A percentile compares a stretch with the other conserved stretches of the same genome.
These are phyloP conservation scores for Aromia moschata DNA, from an alignment of 2,888 invertebrate genomes.

Conservation along the genomic window DNA sequence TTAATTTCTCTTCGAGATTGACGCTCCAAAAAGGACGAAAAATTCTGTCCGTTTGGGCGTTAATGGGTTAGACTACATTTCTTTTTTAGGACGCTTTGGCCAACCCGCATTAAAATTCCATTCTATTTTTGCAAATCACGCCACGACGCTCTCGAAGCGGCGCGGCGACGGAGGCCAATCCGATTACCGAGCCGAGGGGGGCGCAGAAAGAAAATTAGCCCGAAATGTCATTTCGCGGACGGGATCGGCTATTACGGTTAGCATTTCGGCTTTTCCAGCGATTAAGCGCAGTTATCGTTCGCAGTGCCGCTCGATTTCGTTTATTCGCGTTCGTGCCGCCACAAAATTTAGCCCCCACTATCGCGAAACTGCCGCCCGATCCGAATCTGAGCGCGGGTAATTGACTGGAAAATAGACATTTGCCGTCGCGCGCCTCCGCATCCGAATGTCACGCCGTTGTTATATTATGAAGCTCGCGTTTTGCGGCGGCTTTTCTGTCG, in stretches of 20 bases:
- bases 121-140: too few relatives aligned
- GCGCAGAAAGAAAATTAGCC: slow-evolving; percentile 4
- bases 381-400: slow-evolving; percentile 9
- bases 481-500: not conserved
- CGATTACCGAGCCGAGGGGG: not conserved
- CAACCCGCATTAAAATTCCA: too few relatives aligned
- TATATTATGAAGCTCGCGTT: not conserved
- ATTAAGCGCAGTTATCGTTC: slow-evolving; percentile 9
- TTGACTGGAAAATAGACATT: slow-evolving; percentile 21
- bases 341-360: slow-evolving; percentile 9
- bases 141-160: too few relatives aligned
- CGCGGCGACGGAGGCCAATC: too few relatives aligned
- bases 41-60: too few relatives aligned
- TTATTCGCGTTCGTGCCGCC: slow-evolving; percentile 4
- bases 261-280: slow-evolving; percentile 4
- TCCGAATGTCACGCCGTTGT: not conserved
- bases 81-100: too few relatives aligned
- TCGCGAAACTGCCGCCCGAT: not conserved
- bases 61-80: too few relatives aligned
- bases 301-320: slow-evolving; percentile 13
- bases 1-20: too few relatives aligned
- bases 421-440: slow-evolving; percentile 3
- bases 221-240: not conserved
- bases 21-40: too few relatives aligned
- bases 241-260: slow-evolving; percentile 9